Conservation (phyloP, 2,113 vertebrate genomes). For the Labeo rohita region DNA sequence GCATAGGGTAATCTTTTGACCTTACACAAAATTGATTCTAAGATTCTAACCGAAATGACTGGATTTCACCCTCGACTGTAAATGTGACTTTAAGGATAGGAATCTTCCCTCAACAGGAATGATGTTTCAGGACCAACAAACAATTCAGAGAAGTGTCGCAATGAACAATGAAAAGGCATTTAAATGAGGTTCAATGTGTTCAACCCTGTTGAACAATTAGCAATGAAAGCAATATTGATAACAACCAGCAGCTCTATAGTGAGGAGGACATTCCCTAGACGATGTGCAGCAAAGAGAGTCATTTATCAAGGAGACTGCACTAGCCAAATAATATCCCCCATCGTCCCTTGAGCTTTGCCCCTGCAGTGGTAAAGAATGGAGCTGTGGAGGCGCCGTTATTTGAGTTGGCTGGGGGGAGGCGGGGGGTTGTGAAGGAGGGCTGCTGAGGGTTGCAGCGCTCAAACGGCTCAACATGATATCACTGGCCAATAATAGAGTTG, state of each 20-base stretch:
- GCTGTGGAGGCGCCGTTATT: conserved; percentile 25
- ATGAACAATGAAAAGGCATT: conserved; percentile 13
- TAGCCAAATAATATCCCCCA: conserved; percentile 62
- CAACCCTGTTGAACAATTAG: conserved; percentile 35
- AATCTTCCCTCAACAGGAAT: background rate
- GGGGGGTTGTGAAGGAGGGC: background rate
- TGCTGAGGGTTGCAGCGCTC: background rate
- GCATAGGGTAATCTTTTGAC: background rate
- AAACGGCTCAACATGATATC: conserved; percentile 6
- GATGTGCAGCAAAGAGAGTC: conserved; percentile 62
- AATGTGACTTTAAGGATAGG: background rate
- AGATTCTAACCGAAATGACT: background rate
- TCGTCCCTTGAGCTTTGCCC: conserved; percentile 58
- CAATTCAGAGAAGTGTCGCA: background rate
- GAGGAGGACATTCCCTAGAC: conserved; percentile 62
- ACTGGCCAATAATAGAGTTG: conserved; percentile 6
- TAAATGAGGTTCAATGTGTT: conserved; percentile 6
- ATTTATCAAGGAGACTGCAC: conserved; percentile 73
- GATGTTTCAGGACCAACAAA: background rate
- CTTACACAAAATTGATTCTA: background rate
- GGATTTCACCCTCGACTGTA: background rate
- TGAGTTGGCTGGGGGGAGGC: conserved; percentile 26
- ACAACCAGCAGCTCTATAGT: background rate
- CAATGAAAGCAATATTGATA: conserved; percentile 34
- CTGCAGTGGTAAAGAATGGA: conserved; percentile 65